phyloP scores from a whole-genome alignment of 2,888 invertebrate species.

The Athalia cordata region DNA sequence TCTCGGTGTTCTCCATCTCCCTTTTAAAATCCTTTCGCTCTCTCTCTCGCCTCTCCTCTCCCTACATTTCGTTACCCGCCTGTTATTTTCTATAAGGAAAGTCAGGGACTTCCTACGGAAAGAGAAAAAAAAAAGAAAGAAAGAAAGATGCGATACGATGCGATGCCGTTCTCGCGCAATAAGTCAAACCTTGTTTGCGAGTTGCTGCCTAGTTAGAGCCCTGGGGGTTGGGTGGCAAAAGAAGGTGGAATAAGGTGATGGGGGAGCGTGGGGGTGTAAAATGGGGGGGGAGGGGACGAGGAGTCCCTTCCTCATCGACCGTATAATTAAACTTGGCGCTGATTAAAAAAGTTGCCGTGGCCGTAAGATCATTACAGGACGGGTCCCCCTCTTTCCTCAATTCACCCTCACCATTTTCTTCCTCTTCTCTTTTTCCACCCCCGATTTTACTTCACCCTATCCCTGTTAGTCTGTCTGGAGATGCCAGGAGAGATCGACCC shows the following conservation, averaged over 20 bases:
- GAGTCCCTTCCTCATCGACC: conserved; percentile 71
- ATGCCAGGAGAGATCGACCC: background rate
- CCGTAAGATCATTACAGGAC: conserved; percentile 71
- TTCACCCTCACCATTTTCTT: conserved; percentile 47
- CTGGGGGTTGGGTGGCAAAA: conserved; percentile 61
- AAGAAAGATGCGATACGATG: conserved; percentile 47
- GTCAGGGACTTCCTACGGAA: conserved; percentile 47
- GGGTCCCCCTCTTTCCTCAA: conserved; percentile 51
- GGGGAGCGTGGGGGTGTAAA: conserved; percentile 55
- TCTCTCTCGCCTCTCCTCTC: background rate
- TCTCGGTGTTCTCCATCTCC: background rate
- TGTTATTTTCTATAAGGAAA: background rate
- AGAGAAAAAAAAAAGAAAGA: conserved; percentile 43
- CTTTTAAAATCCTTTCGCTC: background rate
- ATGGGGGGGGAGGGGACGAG: conserved; percentile 53
- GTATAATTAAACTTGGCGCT: conserved; percentile 72
- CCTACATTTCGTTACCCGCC: background rate
- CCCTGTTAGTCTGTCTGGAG: conserved; percentile 46
- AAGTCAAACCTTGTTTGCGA: conserved; percentile 72
- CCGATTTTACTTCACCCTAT: conserved; percentile 46
- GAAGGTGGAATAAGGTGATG: conserved; percentile 49
- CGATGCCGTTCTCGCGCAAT: conserved; percentile 68
- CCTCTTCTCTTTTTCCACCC: conserved; percentile 47
- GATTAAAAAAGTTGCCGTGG: conserved; percentile 72
- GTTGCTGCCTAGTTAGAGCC: conserved; percentile 65